Percentiles rank a stretch among this genome's conserved stretches.
Evolutionary conservation across 2,888 invertebrate species (phyloP).

Genomic region (Hetaerina titia): DNA sequence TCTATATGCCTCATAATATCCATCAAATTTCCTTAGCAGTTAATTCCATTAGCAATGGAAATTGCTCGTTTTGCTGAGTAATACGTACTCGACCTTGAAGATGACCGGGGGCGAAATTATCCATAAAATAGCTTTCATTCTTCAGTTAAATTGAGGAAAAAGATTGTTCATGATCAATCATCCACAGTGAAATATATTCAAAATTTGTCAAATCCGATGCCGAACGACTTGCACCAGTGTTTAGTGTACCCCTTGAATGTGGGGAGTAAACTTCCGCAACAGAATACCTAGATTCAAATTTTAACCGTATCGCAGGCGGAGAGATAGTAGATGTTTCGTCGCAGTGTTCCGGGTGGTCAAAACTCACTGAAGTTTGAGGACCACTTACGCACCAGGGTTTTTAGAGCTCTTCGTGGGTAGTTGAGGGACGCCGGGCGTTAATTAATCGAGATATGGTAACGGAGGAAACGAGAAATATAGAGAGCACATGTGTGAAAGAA

Average conservation of each 20-base stretch:
- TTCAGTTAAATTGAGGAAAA: not conserved
- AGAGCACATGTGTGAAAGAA: too few species aligned
- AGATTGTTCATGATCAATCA: not conserved
- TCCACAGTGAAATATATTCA: not conserved
- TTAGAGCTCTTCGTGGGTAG: not conserved
- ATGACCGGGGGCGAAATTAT: not conserved
- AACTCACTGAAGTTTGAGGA: not conserved
- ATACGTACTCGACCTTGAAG: not conserved
- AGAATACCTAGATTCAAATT: not conserved
- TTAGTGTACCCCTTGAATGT: not conserved
- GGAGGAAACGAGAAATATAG: not conserved
- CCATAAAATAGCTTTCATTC: not conserved
- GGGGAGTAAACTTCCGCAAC: not conserved
- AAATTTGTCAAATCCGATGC: not conserved
- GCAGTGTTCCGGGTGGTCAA: not conserved
- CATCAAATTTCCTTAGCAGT: not conserved
- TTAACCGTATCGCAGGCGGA: not conserved
- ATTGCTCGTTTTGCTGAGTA: not conserved
- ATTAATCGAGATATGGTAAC: conserved; percentile 17
- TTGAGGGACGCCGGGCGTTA: not conserved
- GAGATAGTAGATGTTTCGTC: not conserved
- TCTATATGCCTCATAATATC: too few species aligned
- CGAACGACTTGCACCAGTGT: not conserved
- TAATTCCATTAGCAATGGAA: not conserved
- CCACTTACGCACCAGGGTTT: not conserved